Base-by-base conservation (phyloP, 2,888 invertebrate species). In the Drosophila engyochracea region DNA sequence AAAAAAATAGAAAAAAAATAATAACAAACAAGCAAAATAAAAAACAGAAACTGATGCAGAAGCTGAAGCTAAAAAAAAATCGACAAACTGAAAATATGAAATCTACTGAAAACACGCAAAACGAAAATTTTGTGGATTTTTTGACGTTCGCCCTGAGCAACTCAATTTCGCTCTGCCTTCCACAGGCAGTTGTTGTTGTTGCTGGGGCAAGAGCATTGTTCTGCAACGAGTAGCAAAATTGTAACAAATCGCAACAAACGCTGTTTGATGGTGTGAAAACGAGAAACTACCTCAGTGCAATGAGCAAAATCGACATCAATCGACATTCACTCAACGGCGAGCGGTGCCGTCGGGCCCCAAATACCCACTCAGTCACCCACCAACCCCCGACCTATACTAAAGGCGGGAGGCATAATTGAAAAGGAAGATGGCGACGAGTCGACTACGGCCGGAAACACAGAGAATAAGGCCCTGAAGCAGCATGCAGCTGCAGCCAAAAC, bases 241-340 rank as follows among this genome's bases (percentile, higher is more conserved):
- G 85, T 77, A 75, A 73, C 74, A 79, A 83, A 89, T 87, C 74
- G 83, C 72, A 86, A 79, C 77, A 76, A 90, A 75, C 74, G 83
- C 81, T 75, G 85, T 74, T 74, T 84, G 87, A 89, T 86, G 87
- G 89, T 86, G 91, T 87, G 87, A 86, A 90, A 90, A 79, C 83
- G 74, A 89, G 75, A 76, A 79, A 73, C 58, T 57, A 52, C 61
- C 70, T 70, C 74, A 59, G 63, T 61, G 69, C 81, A 77, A 74
- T 81, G 82, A 82, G 82, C 85, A 82, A 81, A 81, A 79, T 74
- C 87, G 83, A 83, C 82, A 72, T 49, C 55, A 64, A 79, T 57
- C 64, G 63, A 63, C 65, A 73, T 65, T 59, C 74, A 66, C 60
- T 75, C 77, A 74, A 57, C 65, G 39, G 69, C 61, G 67, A 78